These are phyloP conservation scores for Myrmecophaga tridactyla DNA, from an alignment of 2,113 vertebrate genomes.

Conservation along the genomic window DNA sequence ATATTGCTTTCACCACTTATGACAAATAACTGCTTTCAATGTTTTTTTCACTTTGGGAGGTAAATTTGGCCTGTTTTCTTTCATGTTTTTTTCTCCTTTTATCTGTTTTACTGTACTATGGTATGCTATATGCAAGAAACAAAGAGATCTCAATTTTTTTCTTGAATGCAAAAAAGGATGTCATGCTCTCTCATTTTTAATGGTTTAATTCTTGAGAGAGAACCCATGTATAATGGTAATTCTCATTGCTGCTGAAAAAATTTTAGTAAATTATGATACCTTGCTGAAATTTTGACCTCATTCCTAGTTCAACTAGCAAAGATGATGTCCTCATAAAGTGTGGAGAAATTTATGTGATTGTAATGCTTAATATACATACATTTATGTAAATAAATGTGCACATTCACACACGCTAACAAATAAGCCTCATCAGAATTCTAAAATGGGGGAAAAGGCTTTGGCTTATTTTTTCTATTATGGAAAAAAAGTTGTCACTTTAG, in stretches of 20 bases:
- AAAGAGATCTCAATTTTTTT: not conserved
- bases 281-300: slow-evolving; percentile 9
- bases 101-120: not conserved
- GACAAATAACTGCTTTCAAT: not conserved
- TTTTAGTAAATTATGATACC: not conserved
- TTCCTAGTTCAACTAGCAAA: not conserved
- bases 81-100: not conserved
- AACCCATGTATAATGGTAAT: not conserved
- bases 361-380: not conserved
- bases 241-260: not conserved
- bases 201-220: slow-evolving; percentile 16
- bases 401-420: not conserved
- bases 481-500: not conserved
- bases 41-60: not conserved
- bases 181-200: not conserved
- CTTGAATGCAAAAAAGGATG: not conserved
- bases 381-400: no score
- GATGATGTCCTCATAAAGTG: not conserved
- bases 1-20: not conserved
- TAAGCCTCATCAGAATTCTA: not conserved
- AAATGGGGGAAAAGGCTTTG: not conserved
- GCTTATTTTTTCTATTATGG: not conserved
- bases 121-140: not conserved
- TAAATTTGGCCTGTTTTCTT: not conserved
- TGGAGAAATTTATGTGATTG: not conserved